Percentiles rank a stretch among this genome's conserved stretches.
Evolutionary conservation across 2,797 vertebrate species (phyloP).

Genomic region (Aulostomus chinensis): DNA sequence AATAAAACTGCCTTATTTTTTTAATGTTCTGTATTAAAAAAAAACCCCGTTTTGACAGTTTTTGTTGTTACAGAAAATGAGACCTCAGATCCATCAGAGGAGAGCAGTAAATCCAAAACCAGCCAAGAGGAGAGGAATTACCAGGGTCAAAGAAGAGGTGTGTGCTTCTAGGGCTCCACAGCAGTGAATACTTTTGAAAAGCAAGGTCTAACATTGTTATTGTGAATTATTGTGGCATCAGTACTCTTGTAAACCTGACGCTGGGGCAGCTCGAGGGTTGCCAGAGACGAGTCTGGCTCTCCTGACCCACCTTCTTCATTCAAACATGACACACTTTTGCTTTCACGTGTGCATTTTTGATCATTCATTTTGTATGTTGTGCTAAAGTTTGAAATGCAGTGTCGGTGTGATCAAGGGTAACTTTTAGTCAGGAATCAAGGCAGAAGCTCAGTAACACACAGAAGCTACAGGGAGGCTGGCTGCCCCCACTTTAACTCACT

Average conservation of each 20-base stretch:
- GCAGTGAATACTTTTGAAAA: no score
- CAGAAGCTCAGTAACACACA: background rate
- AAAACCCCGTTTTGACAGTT: constrained; percentile 36
- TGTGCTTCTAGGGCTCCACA: no score
- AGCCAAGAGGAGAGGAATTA: constrained; percentile 82
- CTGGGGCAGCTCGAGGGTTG: no score
- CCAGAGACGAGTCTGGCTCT: no score
- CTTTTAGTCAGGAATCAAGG: no score
- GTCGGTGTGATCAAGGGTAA: no score
- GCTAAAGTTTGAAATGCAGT: background rate
- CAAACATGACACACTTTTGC: background rate
- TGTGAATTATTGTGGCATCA: no score
- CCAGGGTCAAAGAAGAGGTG: constrained; percentile 65
- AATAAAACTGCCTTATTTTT: no score
- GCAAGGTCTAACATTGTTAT: no score
- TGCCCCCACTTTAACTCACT: no score
- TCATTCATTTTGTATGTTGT: background rate
- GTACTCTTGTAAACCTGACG: no score
- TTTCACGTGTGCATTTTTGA: background rate
- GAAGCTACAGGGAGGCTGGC: no score
- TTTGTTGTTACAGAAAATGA: constrained; percentile 86
- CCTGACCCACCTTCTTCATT: background rate
- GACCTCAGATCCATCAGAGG: constrained; percentile 82
- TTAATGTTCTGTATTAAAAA: background rate
- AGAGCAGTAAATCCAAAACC: constrained; percentile 88